Evolutionary conservation across 2,888 invertebrate genomes (phyloP).

Genomic region (Biston stratarius): DNA sequence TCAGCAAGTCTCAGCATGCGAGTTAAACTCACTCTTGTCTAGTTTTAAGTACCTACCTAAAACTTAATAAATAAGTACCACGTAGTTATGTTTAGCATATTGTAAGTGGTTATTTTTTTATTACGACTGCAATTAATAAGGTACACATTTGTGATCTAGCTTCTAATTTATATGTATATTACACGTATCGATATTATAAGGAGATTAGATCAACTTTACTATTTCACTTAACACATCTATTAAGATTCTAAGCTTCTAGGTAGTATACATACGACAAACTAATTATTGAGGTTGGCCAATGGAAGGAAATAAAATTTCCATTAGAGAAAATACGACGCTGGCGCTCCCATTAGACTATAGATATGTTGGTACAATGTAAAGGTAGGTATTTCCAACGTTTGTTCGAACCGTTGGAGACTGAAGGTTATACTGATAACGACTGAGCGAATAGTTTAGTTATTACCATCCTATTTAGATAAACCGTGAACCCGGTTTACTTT

Average conservation of each 20-base stretch:
- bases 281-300: background rate
- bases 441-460: slow-evolving; percentile 48
- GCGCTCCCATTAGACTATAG: background rate
- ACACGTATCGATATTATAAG: too few species aligned
- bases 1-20: too few species aligned
- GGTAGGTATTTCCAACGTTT: slow-evolving; percentile 31
- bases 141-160: too few species aligned
- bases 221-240: too few species aligned
- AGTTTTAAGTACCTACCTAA: too few species aligned
- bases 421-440: slow-evolving; percentile 65
- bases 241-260: background rate
- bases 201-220: too few species aligned
- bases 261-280: background rate
- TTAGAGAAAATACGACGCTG: background rate
- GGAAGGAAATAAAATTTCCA: background rate
- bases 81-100: too few species aligned
- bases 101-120: too few species aligned
- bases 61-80: too few species aligned
- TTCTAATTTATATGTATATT: too few species aligned
- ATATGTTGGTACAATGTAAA: background rate
- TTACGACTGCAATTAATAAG: too few species aligned
- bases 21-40: too few species aligned
- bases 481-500: slow-evolving; percentile 36
- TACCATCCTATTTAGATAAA: slow-evolving; percentile 42
- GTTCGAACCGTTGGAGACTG: slow-evolving; percentile 46